phyloP scores from a whole-genome alignment of 2,888 invertebrate species.

The Caradrina clavipalpis region DNA sequence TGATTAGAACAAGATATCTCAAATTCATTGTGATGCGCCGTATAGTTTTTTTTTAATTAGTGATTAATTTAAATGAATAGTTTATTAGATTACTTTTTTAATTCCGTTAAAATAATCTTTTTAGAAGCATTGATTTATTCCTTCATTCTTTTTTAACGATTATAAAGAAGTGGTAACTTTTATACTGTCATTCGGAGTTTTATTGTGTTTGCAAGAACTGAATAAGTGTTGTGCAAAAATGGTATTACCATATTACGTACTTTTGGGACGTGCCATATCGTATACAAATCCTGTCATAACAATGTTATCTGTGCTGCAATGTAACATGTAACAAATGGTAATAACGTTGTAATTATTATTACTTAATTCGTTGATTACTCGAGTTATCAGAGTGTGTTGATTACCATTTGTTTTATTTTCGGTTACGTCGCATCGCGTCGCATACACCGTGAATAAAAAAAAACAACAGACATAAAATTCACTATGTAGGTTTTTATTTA shows the following conservation, averaged over 20 bases:
- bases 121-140: neutral
- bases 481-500: conserved; percentile 8
- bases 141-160: conserved; percentile 18
- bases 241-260: conserved; percentile 15
- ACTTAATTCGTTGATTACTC: conserved; percentile 34
- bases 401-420: conserved; percentile 20
- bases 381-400: conserved; percentile 14
- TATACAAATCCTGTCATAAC: conserved; percentile 16
- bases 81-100: too few species aligned
- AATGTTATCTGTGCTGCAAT: conserved; percentile 27
- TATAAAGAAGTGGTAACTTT: conserved; percentile 31
- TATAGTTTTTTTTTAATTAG: neutral
- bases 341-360: conserved; percentile 10
- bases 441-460: neutral
- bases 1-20: conserved; percentile 29
- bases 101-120: too few species aligned
- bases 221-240: conserved; percentile 51
- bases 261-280: conserved; percentile 51
- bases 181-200: conserved; percentile 36
- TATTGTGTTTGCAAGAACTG: conserved; percentile 44
- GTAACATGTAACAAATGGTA: conserved; percentile 13
- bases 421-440: neutral
- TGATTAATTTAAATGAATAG: too few species aligned
- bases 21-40: conserved; percentile 42
- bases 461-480: conserved; percentile 29